phyloP scores from a whole-genome alignment of 1,140 invertebrate species.

The Tetraneura akinire region DNA sequence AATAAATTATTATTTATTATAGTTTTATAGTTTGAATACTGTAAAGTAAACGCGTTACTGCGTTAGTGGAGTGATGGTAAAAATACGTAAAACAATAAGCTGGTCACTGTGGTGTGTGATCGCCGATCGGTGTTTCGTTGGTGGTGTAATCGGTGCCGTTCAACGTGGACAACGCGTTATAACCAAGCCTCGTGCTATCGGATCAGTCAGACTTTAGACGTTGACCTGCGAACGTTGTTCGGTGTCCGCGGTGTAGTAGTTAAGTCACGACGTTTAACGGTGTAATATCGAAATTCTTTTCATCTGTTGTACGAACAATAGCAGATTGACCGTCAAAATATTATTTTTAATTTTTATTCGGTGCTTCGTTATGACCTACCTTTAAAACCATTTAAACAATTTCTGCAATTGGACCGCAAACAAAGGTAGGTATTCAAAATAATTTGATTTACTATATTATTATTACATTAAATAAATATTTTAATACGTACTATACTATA shows the following conservation, averaged over 20 bases:
- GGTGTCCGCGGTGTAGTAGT: not conserved
- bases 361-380: not conserved
- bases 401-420: not conserved
- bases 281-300: not conserved
- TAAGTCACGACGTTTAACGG: not conserved
- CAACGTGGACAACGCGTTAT: not conserved
- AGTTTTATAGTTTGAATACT: too few species aligned
- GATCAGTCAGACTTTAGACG: slow-evolving; percentile 42
- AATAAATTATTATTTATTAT: too few species aligned
- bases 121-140: not conserved
- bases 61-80: slow-evolving; percentile 15
- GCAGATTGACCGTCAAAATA: not conserved
- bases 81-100: too few species aligned
- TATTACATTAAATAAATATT: not conserved
- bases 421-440: not conserved
- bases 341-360: not conserved
- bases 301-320: not conserved
- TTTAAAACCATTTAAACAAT: not conserved
- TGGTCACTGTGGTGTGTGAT: too few species aligned
- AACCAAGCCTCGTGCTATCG: not conserved
- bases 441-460: not conserved
- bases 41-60: not conserved
- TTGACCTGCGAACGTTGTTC: not conserved
- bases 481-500: too few species aligned
- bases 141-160: not conserved